Evolutionary conservation across 1,140 invertebrate genomes (phyloP).

Genomic region (Platyscapa corneri): DNA sequence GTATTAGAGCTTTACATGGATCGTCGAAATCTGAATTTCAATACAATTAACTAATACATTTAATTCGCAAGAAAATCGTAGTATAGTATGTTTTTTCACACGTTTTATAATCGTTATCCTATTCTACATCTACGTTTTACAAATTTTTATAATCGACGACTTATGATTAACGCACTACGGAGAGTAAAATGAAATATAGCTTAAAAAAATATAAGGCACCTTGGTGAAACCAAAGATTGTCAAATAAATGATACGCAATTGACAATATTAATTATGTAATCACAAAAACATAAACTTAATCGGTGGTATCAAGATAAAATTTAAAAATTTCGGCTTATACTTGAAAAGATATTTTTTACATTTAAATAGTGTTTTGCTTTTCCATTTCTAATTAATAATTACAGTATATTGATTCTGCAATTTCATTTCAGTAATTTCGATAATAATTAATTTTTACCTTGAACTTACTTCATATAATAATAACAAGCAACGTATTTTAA

Average conservation of each 20-base stretch:
- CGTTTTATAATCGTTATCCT: slow-evolving; percentile 56
- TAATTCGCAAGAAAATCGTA: slow-evolving; percentile 52
- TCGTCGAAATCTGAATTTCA: too few species aligned
- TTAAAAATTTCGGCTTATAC: background rate
- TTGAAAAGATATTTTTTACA: background rate
- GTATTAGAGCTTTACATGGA: too few species aligned
- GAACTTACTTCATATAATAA: background rate
- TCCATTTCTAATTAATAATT: background rate
- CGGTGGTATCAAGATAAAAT: slow-evolving; percentile 47
- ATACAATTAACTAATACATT: slow-evolving; percentile 12
- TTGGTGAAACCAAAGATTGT: slow-evolving; percentile 57
- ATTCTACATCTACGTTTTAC: slow-evolving; percentile 24
- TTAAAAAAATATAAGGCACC: slow-evolving; percentile 52
- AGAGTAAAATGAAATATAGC: slow-evolving; percentile 50
- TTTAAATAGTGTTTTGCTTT: background rate
- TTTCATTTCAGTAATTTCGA: background rate
- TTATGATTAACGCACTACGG: slow-evolving; percentile 49
- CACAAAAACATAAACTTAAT: slow-evolving; percentile 47
- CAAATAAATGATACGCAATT: slow-evolving; percentile 43
- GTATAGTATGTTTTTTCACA: slow-evolving; percentile 53
- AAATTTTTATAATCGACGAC: slow-evolving; percentile 9
- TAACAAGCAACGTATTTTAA: background rate
- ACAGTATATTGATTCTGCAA: background rate
- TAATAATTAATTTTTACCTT: background rate
- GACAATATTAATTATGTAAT: slow-evolving; percentile 50